Evolutionary conservation across 2,888 invertebrate genomes (phyloP).

Genomic region (Xylota segnis): DNA sequence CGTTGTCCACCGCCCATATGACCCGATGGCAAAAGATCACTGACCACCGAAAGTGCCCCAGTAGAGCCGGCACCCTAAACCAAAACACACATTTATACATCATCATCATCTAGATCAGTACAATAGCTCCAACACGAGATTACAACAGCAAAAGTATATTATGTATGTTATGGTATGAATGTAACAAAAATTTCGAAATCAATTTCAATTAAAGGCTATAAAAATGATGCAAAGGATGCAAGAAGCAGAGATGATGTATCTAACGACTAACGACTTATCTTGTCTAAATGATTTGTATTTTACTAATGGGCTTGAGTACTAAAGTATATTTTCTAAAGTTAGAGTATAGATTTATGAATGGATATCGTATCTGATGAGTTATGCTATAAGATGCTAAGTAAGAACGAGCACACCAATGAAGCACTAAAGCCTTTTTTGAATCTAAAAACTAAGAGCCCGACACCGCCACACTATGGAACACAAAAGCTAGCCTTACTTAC

Average conservation of each 20-base stretch:
- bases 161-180: neutral
- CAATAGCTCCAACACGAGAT: conserved; percentile 22
- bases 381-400: conserved; percentile 13
- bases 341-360: conserved; percentile 40
- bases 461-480: conserved; percentile 2
- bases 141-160: conserved; percentile 41
- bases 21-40: conserved; percentile 87
- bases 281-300: conserved; percentile 22
- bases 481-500: conserved; percentile 86
- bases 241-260: conserved; percentile 61
- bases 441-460: conserved; percentile 20
- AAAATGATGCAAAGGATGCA: conserved; percentile 64
- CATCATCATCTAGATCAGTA: conserved; percentile 44
- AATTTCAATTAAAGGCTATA: conserved; percentile 57
- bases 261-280: conserved; percentile 31
- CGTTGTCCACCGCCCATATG: conserved; percentile 84
- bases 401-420: conserved; percentile 51
- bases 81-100: conserved; percentile 74
- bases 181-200: conserved; percentile 59
- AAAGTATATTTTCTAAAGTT: conserved; percentile 17
- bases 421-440: conserved; percentile 46
- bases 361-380: conserved; percentile 36
- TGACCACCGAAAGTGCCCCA: conserved; percentile 84
- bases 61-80: conserved; percentile 88
- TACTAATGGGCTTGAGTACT: conserved; percentile 4